Evolutionary conservation across 2,888 invertebrate genomes (phyloP).

Genomic region (Aplocera efformata): DNA sequence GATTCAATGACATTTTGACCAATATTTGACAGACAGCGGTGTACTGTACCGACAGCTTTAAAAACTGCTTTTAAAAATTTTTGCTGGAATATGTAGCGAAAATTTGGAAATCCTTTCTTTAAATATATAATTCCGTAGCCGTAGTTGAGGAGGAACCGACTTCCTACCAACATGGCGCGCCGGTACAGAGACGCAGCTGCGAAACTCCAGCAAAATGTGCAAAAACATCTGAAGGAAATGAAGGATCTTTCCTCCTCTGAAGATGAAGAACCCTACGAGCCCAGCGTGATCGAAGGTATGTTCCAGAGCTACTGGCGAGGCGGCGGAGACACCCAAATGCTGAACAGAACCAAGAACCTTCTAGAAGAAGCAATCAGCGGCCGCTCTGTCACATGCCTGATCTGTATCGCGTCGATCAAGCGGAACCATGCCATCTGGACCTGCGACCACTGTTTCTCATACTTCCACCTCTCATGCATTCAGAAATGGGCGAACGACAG

Average conservation of each 20-base stretch:
- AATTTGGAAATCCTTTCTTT: too few relatives aligned
- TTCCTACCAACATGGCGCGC: slow-evolving; percentile 66
- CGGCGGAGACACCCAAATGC: slow-evolving; percentile 62
- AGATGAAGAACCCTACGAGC: slow-evolving; percentile 67
- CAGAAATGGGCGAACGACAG: slow-evolving; percentile 96
- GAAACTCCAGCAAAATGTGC: slow-evolving; percentile 67
- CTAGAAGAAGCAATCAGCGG: slow-evolving; percentile 90
- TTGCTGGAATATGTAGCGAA: too few relatives aligned
- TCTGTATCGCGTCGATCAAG: slow-evolving; percentile 94
- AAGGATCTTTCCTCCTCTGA: slow-evolving; percentile 70
- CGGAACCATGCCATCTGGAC: slow-evolving; percentile 93
- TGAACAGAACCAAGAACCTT: slow-evolving; percentile 83
- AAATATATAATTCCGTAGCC: too few relatives aligned
- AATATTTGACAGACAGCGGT: too few relatives aligned
- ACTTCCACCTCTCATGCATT: slow-evolving; percentile 93
- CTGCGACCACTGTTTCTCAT: slow-evolving; percentile 89
- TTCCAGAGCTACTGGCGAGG: slow-evolving; percentile 64
- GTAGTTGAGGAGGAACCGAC: too few relatives aligned
- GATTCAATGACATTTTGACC: too few relatives aligned
- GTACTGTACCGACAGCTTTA: too few relatives aligned
- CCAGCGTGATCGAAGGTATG: slow-evolving; percentile 60
- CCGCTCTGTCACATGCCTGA: slow-evolving; percentile 90
- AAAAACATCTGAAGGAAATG: slow-evolving; percentile 67
- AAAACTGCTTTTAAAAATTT: too few relatives aligned
- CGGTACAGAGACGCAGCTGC: slow-evolving; percentile 69